Evolutionary conservation across 2,113 vertebrate genomes (phyloP).

Genomic region (Barbus barbus): DNA sequence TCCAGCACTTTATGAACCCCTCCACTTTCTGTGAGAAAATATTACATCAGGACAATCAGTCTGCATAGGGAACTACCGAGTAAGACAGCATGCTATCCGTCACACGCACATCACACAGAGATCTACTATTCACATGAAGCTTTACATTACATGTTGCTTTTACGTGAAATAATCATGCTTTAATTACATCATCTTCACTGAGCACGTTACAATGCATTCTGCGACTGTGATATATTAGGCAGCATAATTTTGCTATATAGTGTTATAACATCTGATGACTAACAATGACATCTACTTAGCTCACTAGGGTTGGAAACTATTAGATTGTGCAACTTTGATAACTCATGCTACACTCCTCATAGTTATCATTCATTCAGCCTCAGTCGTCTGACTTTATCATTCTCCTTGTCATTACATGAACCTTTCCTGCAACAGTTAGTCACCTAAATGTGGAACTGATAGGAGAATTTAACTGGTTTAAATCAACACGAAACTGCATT

Average conservation of each 20-base stretch:
- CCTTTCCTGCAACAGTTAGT: no score
- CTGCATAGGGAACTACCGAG: not conserved
- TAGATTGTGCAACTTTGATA: not conserved
- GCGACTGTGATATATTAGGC: not conserved
- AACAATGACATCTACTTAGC: not conserved
- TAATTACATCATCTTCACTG: no score
- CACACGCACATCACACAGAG: not conserved
- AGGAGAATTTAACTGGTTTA: not conserved
- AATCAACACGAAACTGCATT: not conserved
- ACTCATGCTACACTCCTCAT: not conserved
- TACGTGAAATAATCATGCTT: no score
- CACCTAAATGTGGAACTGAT: not conserved
- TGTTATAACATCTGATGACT: not conserved
- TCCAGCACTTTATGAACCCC: conserved; percentile 66
- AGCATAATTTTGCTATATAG: not conserved
- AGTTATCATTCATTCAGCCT: not conserved
- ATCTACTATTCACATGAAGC: not conserved
- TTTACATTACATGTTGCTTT: not conserved
- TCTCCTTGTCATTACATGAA: no score
- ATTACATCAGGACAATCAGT: not conserved
- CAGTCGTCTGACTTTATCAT: no score
- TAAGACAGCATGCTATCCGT: not conserved
- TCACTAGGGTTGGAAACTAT: not conserved
- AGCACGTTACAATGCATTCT: not conserved
- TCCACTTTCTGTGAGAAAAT: conserved; percentile 62